Evolutionary conservation across 2,797 vertebrate genomes (phyloP).

Genomic region (Myotis daubentonii): DNA sequence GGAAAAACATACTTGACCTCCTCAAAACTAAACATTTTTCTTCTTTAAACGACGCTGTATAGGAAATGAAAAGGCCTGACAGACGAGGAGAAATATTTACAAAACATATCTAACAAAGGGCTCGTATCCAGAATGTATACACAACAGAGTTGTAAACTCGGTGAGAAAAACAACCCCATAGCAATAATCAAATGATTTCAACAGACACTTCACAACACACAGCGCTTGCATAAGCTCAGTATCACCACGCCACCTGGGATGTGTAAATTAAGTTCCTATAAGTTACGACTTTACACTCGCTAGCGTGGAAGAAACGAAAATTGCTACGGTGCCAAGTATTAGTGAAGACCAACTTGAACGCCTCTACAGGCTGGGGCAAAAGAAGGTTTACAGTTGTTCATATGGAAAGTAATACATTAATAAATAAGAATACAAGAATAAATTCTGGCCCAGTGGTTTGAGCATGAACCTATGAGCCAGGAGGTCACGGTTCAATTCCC

Average conservation of each 20-base stretch:
- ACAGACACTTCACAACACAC: not conserved
- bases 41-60: not conserved
- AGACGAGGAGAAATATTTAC: conserved; percentile 1
- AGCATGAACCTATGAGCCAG: too few relatives aligned
- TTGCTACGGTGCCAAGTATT: not conserved
- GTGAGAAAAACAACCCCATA: not conserved
- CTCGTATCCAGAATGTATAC: not conserved
- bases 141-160: not conserved
- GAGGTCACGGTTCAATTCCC: too few relatives aligned
- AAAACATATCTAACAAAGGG: not conserved
- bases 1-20: not conserved
- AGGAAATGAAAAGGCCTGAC: not conserved
- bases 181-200: not conserved
- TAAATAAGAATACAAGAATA: not conserved
- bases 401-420: not conserved
- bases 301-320: not conserved
- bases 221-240: not conserved
- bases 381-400: not conserved
- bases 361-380: not conserved
- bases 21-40: not conserved
- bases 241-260: not conserved
- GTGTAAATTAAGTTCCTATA: not conserved
- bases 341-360: not conserved
- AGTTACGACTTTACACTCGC: not conserved
- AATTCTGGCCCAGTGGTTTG: not conserved